Conservation (phyloP, 2,797 vertebrate genomes). For the Esox masquinongy region DNA sequence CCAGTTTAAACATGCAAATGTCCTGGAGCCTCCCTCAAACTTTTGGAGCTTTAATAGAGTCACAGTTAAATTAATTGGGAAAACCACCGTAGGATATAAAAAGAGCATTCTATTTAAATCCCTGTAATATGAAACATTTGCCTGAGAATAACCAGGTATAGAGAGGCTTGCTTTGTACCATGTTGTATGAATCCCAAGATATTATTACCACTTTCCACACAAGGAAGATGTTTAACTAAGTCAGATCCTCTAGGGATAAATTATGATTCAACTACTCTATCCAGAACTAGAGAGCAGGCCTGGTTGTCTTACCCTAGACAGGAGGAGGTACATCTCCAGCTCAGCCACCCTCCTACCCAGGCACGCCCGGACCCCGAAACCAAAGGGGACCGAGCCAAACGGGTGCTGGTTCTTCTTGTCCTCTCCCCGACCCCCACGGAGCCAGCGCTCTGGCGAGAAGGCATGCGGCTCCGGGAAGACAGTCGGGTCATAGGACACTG, state of each 20-base stretch:
- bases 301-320: slow-evolving; percentile 68
- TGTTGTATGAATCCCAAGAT: neutral
- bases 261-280: neutral
- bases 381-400: slow-evolving; percentile 80
- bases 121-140: neutral
- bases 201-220: neutral
- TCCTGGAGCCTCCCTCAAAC: too few species aligned
- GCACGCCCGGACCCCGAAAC: slow-evolving; percentile 78
- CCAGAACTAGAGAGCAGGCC: neutral
- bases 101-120: neutral
- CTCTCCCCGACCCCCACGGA: slow-evolving; percentile 44
- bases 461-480: slow-evolving; percentile 62
- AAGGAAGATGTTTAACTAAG: neutral
- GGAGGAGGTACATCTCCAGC: slow-evolving; percentile 79
- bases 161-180: neutral
- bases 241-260: neutral
- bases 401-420: slow-evolving; percentile 68
- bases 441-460: slow-evolving; percentile 77
- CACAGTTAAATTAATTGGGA: neutral
- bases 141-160: neutral
- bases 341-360: slow-evolving; percentile 79
- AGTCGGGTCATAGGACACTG: slow-evolving; percentile 71
- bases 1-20: neutral
- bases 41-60: neutral
- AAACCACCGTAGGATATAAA: neutral